Percentiles rank a stretch among this genome's conserved stretches.
phyloP scores from a whole-genome alignment of 2,888 invertebrate species.

The Gnatocerus cornutus region DNA sequence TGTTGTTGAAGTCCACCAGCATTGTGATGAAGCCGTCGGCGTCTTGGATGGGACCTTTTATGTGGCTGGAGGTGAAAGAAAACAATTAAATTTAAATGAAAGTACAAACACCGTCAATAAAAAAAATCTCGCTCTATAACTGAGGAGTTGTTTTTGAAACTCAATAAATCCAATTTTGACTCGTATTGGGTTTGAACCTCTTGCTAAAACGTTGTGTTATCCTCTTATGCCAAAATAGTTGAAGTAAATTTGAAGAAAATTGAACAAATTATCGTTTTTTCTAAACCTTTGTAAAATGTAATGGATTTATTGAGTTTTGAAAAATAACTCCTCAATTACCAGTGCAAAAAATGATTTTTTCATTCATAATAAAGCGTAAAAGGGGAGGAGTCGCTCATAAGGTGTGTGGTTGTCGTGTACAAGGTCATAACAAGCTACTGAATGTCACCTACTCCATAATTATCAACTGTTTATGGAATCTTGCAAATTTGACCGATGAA shows the following conservation, averaged over 20 bases:
- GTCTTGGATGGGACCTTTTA: conserved; percentile 81
- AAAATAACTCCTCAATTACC: neutral
- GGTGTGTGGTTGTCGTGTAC: neutral
- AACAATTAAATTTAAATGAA: too few species aligned
- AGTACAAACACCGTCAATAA: too few species aligned
- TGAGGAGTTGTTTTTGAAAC: too few species aligned
- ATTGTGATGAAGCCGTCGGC: conserved; percentile 92
- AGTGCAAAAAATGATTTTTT: neutral
- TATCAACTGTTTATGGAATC: conserved; percentile 2
- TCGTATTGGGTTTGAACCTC: too few species aligned
- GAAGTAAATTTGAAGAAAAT: too few species aligned
- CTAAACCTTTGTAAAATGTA: too few species aligned
- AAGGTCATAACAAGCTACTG: conserved; percentile 5
- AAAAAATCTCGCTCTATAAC: too few species aligned
- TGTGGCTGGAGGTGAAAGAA: conserved; percentile 49
- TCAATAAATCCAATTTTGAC: too few species aligned
- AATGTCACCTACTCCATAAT: conserved; percentile 23
- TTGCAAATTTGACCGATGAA: neutral
- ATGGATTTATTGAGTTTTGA: too few species aligned
- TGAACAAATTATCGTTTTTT: too few species aligned
- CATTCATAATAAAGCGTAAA: neutral
- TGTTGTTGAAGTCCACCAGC: conserved; percentile 94
- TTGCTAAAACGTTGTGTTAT: too few species aligned
- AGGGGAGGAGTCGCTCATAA: neutral
- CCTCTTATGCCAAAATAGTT: too few species aligned